These are phyloP conservation scores for Cacatua alba DNA, from an alignment of 2,113 vertebrate genomes.

Conservation along the genomic window DNA sequence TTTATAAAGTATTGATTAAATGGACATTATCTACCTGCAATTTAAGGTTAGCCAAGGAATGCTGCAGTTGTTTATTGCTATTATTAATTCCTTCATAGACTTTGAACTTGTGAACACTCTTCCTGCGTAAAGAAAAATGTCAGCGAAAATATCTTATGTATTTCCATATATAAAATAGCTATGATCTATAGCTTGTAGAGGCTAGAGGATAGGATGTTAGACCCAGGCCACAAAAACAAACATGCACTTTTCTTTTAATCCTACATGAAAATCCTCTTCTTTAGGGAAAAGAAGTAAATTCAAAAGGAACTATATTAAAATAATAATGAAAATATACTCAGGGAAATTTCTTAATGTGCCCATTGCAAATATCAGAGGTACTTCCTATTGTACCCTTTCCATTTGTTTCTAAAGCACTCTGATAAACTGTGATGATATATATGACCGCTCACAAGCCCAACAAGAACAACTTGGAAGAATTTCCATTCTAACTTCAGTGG, in stretches of 20 bases:
- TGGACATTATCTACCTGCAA: neutral
- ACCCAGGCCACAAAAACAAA: neutral
- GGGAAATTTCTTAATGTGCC: neutral
- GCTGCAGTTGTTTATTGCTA: neutral
- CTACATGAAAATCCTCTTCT: neutral
- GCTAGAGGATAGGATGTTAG: neutral
- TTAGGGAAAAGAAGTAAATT: neutral
- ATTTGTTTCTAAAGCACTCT: neutral
- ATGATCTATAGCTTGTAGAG: neutral
- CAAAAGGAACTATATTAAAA: neutral
- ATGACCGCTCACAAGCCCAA: neutral
- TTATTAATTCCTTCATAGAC: neutral
- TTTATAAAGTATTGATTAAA: conserved; percentile 35
- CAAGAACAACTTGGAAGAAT: neutral
- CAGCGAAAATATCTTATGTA: neutral
- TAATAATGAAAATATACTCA: neutral
- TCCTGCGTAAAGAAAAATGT: neutral
- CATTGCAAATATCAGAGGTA: neutral
- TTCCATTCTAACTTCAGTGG: neutral
- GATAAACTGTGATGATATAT: neutral
- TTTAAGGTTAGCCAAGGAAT: neutral
- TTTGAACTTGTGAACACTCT: neutral
- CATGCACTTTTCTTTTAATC: neutral
- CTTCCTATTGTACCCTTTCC: neutral
- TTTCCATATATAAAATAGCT: neutral